A percentile compares a stretch with the other conserved stretches of the same genome.
These are phyloP conservation scores for Timema cristinae DNA, from an alignment of 2,888 invertebrate species.

Conservation along the genomic window DNA sequence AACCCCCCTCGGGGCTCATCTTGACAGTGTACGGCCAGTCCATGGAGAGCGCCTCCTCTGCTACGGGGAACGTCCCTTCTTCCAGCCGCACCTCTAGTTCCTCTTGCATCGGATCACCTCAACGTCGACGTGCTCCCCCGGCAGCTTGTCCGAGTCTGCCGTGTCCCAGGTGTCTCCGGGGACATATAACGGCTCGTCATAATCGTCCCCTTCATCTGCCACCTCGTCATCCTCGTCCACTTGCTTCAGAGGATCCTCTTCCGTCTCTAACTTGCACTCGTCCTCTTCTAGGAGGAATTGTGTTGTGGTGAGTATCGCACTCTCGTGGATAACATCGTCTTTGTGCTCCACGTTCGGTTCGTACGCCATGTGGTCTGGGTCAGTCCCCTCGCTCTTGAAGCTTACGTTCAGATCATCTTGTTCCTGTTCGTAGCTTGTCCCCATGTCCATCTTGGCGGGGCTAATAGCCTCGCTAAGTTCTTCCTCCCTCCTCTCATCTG, in stretches of 20 bases:
- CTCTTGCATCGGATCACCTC: conserved; percentile 53
- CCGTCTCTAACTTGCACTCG: conserved; percentile 33
- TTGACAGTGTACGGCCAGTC: conserved; percentile 48
- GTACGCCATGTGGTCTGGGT: conserved; percentile 18
- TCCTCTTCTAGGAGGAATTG: conserved; percentile 24
- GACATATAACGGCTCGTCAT: conserved; percentile 16
- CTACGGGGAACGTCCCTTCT: conserved; percentile 47
- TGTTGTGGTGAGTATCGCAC: conserved; percentile 21
- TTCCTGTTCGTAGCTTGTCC: no score
- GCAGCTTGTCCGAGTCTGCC: conserved; percentile 47
- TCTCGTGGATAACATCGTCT: conserved; percentile 25
- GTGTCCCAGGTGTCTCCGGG: conserved; percentile 45
- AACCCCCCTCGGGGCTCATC: conserved; percentile 46
- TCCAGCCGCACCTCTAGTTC: conserved; percentile 55
- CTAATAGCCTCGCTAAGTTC: no score
- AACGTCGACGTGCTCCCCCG: conserved; percentile 40
- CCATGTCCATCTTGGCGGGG: no score
- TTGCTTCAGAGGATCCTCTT: conserved; percentile 26
- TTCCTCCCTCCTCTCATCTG: no score
- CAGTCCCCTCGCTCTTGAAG: no score
- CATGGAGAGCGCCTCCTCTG: conserved; percentile 36
- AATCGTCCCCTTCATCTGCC: conserved; percentile 31
- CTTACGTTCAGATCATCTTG: no score
- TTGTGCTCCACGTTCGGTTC: conserved; percentile 22
- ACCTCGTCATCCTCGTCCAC: conserved; percentile 28